A percentile compares a stretch with the other conserved stretches of the same genome.
These are phyloP conservation scores for Tetragnatha montana DNA, from an alignment of 2,888 invertebrate species.

Conservation along the genomic window DNA sequence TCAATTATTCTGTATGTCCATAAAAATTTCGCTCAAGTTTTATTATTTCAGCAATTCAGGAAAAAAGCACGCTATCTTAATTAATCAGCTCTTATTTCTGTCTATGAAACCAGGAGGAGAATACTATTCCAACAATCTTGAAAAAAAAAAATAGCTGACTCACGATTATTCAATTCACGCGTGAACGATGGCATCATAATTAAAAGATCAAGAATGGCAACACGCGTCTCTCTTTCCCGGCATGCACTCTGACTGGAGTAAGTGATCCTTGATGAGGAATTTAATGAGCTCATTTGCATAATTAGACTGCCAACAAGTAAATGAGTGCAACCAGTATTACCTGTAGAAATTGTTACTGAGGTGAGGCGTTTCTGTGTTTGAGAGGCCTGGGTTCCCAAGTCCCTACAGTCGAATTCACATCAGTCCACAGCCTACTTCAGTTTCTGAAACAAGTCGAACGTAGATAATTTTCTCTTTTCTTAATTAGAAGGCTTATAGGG, in stretches of 20 bases:
- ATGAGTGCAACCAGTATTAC: not conserved
- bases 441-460: not conserved
- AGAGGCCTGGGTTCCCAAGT: not conserved
- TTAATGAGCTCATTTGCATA: slow-evolving; percentile 56
- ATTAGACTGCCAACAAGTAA: not conserved
- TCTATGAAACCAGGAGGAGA: too few relatives aligned
- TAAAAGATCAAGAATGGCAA: slow-evolving; percentile 26
- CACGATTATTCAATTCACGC: not conserved
- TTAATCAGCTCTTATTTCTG: too few relatives aligned
- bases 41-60: too few relatives aligned
- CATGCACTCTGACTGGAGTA: slow-evolving; percentile 11
- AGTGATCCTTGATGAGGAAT: slow-evolving; percentile 27
- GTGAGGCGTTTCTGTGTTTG: not conserved
- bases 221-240: slow-evolving; percentile 7
- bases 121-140: too few relatives aligned
- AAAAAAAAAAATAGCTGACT: too few relatives aligned
- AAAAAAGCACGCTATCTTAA: too few relatives aligned
- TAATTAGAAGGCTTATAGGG: not conserved
- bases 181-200: slow-evolving; percentile 52
- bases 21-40: too few relatives aligned
- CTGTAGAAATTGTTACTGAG: not conserved
- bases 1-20: too few relatives aligned
- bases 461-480: not conserved
- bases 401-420: not conserved
- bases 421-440: not conserved